Base-by-base conservation (phyloP, 2,797 vertebrate genomes). In the Psittacula echo region DNA sequence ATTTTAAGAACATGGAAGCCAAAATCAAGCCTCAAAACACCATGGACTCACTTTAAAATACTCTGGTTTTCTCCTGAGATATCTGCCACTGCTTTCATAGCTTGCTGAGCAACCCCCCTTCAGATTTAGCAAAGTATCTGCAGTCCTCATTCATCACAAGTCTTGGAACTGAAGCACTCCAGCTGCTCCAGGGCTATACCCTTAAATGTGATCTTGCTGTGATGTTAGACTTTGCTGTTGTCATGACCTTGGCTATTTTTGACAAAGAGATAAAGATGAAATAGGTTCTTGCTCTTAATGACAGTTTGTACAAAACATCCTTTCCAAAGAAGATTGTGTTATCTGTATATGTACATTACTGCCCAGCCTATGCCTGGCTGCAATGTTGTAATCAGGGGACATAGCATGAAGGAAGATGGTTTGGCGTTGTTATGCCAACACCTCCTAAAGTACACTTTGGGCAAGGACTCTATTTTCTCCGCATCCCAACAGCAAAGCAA, bases 221-320 rank as follows among this genome's bases (percentile, higher is more conserved):
- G 93, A 94, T 76, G 67, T 79, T 90, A 56, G 22, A 76, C 70
- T 61, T 30, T 66, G 68, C 68, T 79, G 77, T 87, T 85, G 61
- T 58, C 82, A 53, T 29, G 88, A 95, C 91, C 90, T 96, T 94
- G 93, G 65, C 89, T 95, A 75, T 87, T 93, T 89, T 16, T 91
- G 83, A 81, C 86, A 87, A 32, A 77, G 64, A 91, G 56, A 95
- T 76, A 83, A 94, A 94, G 91, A 87, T 95, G 79, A 96, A 97
- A 95, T 72, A 88, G 66, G 27, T 50, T 81, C 87, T 64, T 72
- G 75, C 68, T 92, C 75, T 74, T 94, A 94, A 94, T 80, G 84
- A 89, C 90, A 88, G 77, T 78, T 95, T 89, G 73, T 82, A 84
- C 60, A 62, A 71, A 89, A 81, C 44, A 76, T 32, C 45, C 72